Base-by-base conservation (phyloP, 2,113 vertebrate species). In the Phalacrocorax pelagicus region DNA sequence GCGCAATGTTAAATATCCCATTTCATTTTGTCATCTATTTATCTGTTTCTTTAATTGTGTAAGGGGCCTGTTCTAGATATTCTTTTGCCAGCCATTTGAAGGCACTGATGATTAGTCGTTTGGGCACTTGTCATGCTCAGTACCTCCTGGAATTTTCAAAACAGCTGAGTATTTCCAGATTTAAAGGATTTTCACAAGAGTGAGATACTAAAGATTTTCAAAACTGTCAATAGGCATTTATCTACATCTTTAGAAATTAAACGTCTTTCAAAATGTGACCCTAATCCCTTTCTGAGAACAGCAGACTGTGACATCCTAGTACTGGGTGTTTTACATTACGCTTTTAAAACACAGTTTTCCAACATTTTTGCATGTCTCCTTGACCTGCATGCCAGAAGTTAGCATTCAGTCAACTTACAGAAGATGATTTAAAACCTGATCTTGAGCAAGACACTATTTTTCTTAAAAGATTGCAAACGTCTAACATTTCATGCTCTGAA, bases 401-500 rank as follows among this genome's bases (percentile, higher is more conserved):
- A 84, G 47, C 57, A 49, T 54, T 87, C 71, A 80, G 38, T 83
- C 55, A 73, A 23, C 38, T 88, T 74, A 29, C 62, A 59, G 58
- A 75, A 42, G 67, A 42, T 92, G 71, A 95, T 94, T 88, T 92
- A 95, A 92, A 86, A 74, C 57, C 73, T 71, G 67, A 63, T 90
- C 85, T 83, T 92, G 55, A 93, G 77, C 4, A 7, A 92, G 85
- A 83, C 59, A 67, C 27, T 66, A 42, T 83, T 95, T 96, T 92
- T 67, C 75, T 46, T 46, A 92, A 78, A 94, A 86, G 63, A 90
- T 26, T 90, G 79, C 63, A 92, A 92, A 93, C 3, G 29, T 92
- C 42, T 93, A 92, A 90, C 93, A 86, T 92, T 96, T 95, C 79
- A 92, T 90, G 86, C 82, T 92, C 79, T 86, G 63, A 90, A 92